phyloP scores from a whole-genome alignment of 2,888 invertebrate genomes.

The Drosophila histrio region DNA sequence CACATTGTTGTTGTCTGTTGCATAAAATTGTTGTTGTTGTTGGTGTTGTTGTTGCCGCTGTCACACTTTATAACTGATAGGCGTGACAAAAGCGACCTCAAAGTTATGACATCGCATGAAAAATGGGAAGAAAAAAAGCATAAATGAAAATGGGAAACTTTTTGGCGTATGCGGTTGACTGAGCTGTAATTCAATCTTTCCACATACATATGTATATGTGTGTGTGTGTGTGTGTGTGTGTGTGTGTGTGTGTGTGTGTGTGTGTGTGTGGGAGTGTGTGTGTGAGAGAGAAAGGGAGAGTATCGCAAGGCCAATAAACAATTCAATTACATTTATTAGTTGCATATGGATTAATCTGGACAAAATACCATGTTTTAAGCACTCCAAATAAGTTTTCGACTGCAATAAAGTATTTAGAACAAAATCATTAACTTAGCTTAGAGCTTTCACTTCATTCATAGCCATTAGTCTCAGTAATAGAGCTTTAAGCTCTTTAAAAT shows the following conservation, averaged over 20 bases:
- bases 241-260: background rate
- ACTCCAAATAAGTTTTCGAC: background rate
- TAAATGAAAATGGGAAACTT: slow-evolving; percentile 37
- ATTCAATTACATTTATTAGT: background rate
- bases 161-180: slow-evolving; percentile 53
- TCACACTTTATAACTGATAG: slow-evolving; percentile 36
- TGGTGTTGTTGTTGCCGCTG: slow-evolving; percentile 16
- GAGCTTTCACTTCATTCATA: background rate
- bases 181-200: slow-evolving; percentile 36
- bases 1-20: slow-evolving; percentile 14
- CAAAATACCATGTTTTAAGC: background rate
- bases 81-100: slow-evolving; percentile 45
- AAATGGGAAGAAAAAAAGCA: slow-evolving; percentile 18
- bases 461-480: background rate
- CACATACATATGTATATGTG: background rate
- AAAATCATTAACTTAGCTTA: background rate
- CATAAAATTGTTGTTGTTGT: slow-evolving; percentile 30
- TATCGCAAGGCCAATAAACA: background rate
- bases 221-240: background rate
- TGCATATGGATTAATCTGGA: background rate
- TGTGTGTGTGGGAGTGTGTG: background rate
- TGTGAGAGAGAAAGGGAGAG: background rate
- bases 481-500: background rate
- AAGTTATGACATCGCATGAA: slow-evolving; percentile 50
- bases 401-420: background rate